phyloP scores from a whole-genome alignment of 2,113 vertebrate species.

The Takifugu bimaculatus region DNA sequence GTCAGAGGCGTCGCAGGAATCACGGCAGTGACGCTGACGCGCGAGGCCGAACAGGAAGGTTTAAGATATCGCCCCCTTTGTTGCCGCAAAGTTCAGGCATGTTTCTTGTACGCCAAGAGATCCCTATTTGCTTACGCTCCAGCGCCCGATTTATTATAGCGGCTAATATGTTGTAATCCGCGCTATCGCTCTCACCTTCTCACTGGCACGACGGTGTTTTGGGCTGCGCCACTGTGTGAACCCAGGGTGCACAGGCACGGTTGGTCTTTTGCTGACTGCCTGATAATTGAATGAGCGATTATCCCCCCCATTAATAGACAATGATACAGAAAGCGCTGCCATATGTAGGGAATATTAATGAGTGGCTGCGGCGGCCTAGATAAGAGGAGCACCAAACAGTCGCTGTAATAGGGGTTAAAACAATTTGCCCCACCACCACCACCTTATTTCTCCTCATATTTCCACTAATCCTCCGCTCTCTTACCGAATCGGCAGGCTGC shows the following conservation, averaged over 20 bases:
- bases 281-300: conserved; percentile 99
- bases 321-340: conserved; percentile 89
- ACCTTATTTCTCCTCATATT: conserved; percentile 13
- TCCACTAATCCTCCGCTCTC: conserved; percentile 56
- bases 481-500: conserved; percentile 36
- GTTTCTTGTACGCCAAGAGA: conserved; percentile 42
- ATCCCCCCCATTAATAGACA: conserved; percentile 96
- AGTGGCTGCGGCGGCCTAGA: conserved; percentile 92
- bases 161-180: conserved; percentile 82
- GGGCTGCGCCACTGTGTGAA: conserved; percentile 60
- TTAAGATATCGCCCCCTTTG: conserved; percentile 32
- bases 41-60: conserved; percentile 5
- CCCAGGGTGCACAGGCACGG: conserved; percentile 58
- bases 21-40: conserved; percentile 9
- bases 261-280: conserved; percentile 87
- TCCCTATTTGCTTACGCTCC: conserved; percentile 49
- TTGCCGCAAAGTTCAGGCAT: conserved; percentile 52
- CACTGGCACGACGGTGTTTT: conserved; percentile 66
- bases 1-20: conserved; percentile 4
- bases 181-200: conserved; percentile 74
- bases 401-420: conserved; percentile 78
- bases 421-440: conserved; percentile 66
- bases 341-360: conserved; percentile 98
- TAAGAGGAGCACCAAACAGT: conserved; percentile 84
- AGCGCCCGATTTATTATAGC: conserved; percentile 71